These are phyloP conservation scores for Druon quercuslanigerum DNA, from an alignment of 1,140 invertebrate genomes.

Conservation along the genomic window DNA sequence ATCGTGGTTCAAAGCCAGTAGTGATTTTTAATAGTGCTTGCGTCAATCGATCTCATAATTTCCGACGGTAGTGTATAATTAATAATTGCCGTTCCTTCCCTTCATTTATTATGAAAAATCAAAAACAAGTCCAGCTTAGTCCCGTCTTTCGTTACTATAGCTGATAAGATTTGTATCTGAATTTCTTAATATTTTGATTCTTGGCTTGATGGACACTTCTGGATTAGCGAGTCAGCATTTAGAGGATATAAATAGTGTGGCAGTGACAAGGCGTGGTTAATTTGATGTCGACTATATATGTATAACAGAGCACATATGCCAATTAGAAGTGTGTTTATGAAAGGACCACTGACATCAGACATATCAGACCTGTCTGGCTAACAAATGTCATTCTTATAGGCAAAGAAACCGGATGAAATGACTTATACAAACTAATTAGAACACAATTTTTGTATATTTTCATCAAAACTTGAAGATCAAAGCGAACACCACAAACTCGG, in stretches of 20 bases:
- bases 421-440: constrained; percentile 68
- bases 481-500: too few relatives aligned
- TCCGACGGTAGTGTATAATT: too few relatives aligned
- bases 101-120: too few relatives aligned
- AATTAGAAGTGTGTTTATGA: constrained; percentile 50
- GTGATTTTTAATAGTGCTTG: too few relatives aligned
- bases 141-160: too few relatives aligned
- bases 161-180: too few relatives aligned
- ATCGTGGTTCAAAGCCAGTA: too few relatives aligned
- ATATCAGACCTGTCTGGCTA: neutral
- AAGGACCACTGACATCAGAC: constrained; percentile 10
- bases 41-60: too few relatives aligned
- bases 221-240: neutral
- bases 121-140: too few relatives aligned
- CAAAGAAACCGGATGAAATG: constrained; percentile 45
- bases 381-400: constrained; percentile 37
- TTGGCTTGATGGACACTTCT: neutral
- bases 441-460: neutral
- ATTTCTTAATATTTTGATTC: neutral
- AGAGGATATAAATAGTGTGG: constrained; percentile 42
- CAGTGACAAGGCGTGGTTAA: constrained; percentile 42
- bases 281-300: constrained; percentile 45
- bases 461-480: too few relatives aligned
- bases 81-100: too few relatives aligned
- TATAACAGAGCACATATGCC: constrained; percentile 54